Evolutionary conservation across 1,140 invertebrate species (phyloP).

Genomic region (Lordiphosa stackelbergi): DNA sequence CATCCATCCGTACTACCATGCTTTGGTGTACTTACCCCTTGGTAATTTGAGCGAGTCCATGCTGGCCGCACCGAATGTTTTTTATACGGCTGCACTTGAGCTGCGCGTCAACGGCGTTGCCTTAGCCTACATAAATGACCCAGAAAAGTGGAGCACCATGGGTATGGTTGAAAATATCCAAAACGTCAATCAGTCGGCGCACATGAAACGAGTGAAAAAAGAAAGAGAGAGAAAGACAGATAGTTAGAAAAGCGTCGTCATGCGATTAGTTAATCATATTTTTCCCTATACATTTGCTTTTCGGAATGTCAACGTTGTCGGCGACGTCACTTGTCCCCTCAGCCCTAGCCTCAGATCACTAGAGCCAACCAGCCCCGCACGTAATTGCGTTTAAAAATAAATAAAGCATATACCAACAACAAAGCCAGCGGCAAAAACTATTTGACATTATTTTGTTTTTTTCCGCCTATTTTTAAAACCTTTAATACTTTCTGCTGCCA

Average conservation of each 20-base stretch:
- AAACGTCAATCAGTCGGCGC: conserved; percentile 56
- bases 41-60: conserved; percentile 76
- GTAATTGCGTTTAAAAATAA: conserved; percentile 74
- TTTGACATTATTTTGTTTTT: conserved; percentile 52
- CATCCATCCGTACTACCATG: neutral
- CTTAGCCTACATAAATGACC: conserved; percentile 51
- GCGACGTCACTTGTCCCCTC: conserved; percentile 14
- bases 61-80: conserved; percentile 39
- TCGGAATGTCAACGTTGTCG: conserved; percentile 47
- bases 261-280: conserved; percentile 64
- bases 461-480: conserved; percentile 53
- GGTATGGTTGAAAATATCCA: conserved; percentile 20
- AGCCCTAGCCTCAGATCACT: conserved; percentile 1
- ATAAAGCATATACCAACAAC: conserved; percentile 40
- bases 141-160: conserved; percentile 38
- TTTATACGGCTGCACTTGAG: conserved; percentile 66
- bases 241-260: conserved; percentile 31
- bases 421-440: conserved; percentile 21
- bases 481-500: conserved; percentile 28
- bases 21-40: conserved; percentile 42
- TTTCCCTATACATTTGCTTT: conserved; percentile 23
- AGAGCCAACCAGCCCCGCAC: conserved; percentile 15
- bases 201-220: conserved; percentile 46
- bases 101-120: conserved; percentile 42
- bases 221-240: conserved; percentile 10